phyloP scores from a whole-genome alignment of 2,797 vertebrate genomes.

The Toxotes lorentzi region DNA sequence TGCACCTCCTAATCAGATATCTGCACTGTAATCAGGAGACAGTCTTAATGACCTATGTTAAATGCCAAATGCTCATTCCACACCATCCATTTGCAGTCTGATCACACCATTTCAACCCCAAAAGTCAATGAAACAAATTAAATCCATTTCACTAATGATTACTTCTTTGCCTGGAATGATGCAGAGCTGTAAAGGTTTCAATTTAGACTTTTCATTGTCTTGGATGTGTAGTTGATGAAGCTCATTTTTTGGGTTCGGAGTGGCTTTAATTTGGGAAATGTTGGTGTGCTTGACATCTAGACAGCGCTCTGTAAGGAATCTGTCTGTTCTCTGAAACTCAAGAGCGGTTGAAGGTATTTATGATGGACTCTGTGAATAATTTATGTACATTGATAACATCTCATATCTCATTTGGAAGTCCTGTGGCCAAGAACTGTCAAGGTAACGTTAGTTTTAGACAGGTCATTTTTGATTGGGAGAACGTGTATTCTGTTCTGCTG shows the following conservation, averaged over 20 bases:
- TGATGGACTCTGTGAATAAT: constrained; percentile 71
- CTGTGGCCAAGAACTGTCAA: constrained; percentile 43
- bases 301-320: constrained; percentile 37
- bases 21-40: constrained; percentile 66
- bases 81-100: constrained; percentile 41
- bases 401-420: constrained; percentile 59
- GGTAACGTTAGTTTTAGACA: constrained; percentile 51
- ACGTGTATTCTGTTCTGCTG: not conserved
- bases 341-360: constrained; percentile 56
- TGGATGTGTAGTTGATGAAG: constrained; percentile 1
- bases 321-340: constrained; percentile 49
- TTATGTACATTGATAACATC: constrained; percentile 62
- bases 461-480: constrained; percentile 38
- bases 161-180: constrained; percentile 6
- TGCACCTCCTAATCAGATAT: constrained; percentile 60
- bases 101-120: constrained; percentile 32
- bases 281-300: constrained; percentile 44
- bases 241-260: not conserved
- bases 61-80: constrained; percentile 53
- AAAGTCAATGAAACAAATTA: constrained; percentile 46
- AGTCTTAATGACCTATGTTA: constrained; percentile 69
- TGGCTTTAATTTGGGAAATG: constrained; percentile 20
- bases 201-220: not conserved
- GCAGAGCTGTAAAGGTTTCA: constrained; percentile 19
- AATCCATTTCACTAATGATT: constrained; percentile 42